Evolutionary conservation across 1,140 invertebrate species (phyloP).

Genomic region (Nasonia giraulti): DNA sequence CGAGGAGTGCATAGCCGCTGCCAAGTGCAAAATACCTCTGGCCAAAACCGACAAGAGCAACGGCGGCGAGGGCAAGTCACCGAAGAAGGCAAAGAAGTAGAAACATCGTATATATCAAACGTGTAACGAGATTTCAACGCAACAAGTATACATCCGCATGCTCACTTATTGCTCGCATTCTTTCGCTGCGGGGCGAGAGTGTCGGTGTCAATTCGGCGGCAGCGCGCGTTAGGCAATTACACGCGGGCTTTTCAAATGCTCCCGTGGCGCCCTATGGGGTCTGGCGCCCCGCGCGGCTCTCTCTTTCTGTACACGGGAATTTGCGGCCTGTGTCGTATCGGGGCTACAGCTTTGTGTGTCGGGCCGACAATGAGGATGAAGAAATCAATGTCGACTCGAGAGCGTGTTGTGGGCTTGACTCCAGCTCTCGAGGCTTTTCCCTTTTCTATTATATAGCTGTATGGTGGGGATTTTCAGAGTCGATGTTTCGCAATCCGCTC

Average conservation of each 20-base stretch:
- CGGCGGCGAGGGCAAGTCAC: neutral
- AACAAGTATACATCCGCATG: neutral
- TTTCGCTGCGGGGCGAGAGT: neutral
- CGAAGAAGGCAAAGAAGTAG: neutral
- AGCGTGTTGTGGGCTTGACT: no score
- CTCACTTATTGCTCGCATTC: neutral
- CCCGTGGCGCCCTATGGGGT: neutral
- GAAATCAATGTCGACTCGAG: constrained; percentile 25
- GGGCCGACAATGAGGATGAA: constrained; percentile 26
- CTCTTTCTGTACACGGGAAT: constrained; percentile 10
- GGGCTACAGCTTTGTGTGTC: neutral
- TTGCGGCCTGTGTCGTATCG: no score
- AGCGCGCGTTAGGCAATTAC: neutral
- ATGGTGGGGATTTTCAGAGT: no score
- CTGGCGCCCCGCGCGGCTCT: neutral
- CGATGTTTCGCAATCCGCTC: no score
- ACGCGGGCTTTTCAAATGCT: neutral
- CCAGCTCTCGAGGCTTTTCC: no score
- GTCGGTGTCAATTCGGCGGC: neutral
- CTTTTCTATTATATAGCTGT: no score
- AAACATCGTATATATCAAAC: neutral
- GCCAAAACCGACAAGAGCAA: no score
- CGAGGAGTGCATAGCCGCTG: no score
- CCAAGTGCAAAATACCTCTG: no score
- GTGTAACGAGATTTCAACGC: no score